Conservation (phyloP, 2,797 vertebrate species). For the Lagorchestes hirsutus region DNA sequence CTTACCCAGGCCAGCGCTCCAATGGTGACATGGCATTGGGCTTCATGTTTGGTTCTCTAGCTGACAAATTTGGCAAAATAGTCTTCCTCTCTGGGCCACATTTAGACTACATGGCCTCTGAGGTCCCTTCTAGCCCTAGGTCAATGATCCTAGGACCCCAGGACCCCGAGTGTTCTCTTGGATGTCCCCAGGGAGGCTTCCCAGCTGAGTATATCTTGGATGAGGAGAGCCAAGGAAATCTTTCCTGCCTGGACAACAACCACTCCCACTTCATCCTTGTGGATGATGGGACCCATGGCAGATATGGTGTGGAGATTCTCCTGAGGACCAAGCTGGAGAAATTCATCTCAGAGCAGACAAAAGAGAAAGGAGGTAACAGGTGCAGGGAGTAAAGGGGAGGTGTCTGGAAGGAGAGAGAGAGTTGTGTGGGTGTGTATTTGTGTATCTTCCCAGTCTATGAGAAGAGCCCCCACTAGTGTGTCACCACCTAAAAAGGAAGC, state of each 20-base stretch:
- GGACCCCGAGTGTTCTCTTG: neutral
- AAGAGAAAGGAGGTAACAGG: conserved; percentile 86
- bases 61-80: neutral
- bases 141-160: neutral
- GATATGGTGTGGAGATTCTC: conserved; percentile 90
- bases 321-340: conserved; percentile 92
- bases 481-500: neutral
- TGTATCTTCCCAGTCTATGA: accelerated
- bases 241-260: conserved; percentile 95
- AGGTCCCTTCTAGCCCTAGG: neutral
- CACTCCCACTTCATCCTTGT: conserved; percentile 98
- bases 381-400: accelerated
- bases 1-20: neutral
- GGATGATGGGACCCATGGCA: conserved; percentile 93
- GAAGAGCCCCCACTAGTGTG: accelerated
- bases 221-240: conserved; percentile 88
- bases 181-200: conserved; percentile 88
- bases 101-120: neutral
- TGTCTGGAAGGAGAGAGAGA: neutral
- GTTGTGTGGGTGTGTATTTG: accelerated
- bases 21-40: neutral
- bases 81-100: neutral
- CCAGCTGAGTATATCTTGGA: conserved; percentile 92
- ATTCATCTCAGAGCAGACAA: conserved; percentile 91
- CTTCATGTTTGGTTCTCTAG: no score